These are phyloP conservation scores for Solenopsis fugax DNA, from an alignment of 1,140 invertebrate species.

Conservation along the genomic window DNA sequence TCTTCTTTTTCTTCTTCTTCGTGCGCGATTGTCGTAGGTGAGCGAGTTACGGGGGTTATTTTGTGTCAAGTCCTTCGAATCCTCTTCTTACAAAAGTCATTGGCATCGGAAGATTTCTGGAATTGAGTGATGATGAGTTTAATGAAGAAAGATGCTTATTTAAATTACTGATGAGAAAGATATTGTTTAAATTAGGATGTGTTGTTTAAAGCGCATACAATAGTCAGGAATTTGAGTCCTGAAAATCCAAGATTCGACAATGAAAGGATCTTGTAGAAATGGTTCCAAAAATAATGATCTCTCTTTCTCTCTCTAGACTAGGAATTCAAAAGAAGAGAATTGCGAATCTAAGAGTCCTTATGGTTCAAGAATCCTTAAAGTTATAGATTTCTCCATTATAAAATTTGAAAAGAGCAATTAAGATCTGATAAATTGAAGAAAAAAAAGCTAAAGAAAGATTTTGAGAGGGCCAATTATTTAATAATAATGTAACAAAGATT, in stretches of 20 bases:
- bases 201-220: background rate
- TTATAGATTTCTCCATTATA: background rate
- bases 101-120: slow-evolving; percentile 30
- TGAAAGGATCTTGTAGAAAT: background rate
- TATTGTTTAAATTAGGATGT: background rate
- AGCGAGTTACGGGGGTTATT: slow-evolving; percentile 60
- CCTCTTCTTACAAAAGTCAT: slow-evolving; percentile 44
- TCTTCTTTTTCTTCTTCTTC: slow-evolving; percentile 24
- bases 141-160: background rate
- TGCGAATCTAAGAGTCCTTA: background rate
- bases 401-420: background rate
- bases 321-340: background rate
- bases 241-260: background rate
- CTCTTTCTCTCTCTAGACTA: background rate
- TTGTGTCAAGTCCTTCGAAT: slow-evolving; percentile 42
- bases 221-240: background rate
- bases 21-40: slow-evolving; percentile 50
- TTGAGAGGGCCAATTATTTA: background rate
- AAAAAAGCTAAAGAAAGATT: background rate
- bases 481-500: background rate
- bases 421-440: background rate
- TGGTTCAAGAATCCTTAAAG: background rate
- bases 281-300: background rate
- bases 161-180: background rate
- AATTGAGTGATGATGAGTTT: background rate